Percentiles rank a stretch among this genome's conserved stretches.
These are phyloP conservation scores for Paracentrotus lividus DNA, from an alignment of 53 echinoderm and acorn worm genomes.

Conservation along the genomic window DNA sequence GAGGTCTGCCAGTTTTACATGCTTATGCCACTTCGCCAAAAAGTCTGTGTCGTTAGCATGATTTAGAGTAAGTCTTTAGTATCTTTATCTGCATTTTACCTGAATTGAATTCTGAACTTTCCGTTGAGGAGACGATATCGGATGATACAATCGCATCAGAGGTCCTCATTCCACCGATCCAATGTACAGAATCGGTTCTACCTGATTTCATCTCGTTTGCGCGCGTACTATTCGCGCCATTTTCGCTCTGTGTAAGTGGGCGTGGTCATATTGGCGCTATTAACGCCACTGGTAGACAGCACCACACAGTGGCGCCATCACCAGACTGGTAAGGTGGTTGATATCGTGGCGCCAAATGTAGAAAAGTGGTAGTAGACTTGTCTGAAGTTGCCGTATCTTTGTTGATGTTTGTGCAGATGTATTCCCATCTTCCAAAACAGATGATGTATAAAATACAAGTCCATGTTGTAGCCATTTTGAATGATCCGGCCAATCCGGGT, in stretches of 20 bases:
- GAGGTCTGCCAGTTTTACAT: too few relatives aligned
- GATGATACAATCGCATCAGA: background rate
- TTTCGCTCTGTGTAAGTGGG: background rate
- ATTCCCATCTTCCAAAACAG: background rate
- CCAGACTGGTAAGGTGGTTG: background rate
- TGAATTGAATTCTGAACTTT: background rate
- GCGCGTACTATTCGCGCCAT: background rate
- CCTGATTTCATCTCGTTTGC: background rate
- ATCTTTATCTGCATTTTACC: background rate
- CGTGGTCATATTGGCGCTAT: background rate
- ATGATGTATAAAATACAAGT: background rate
- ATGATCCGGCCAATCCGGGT: background rate
- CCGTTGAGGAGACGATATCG: background rate
- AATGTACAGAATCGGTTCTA: background rate
- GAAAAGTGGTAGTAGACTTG: background rate
- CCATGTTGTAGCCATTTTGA: background rate
- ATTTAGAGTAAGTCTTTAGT: too few relatives aligned
- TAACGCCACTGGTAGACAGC: background rate
- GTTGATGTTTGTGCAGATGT: background rate
- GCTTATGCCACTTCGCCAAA: too few relatives aligned
- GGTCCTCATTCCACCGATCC: background rate
- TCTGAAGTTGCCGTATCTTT: background rate
- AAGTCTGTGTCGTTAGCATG: too few relatives aligned
- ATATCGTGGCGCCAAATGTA: background rate
- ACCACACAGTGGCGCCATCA: background rate